Base-by-base conservation (phyloP, 2,113 vertebrate genomes). In the Scomber scombrus region DNA sequence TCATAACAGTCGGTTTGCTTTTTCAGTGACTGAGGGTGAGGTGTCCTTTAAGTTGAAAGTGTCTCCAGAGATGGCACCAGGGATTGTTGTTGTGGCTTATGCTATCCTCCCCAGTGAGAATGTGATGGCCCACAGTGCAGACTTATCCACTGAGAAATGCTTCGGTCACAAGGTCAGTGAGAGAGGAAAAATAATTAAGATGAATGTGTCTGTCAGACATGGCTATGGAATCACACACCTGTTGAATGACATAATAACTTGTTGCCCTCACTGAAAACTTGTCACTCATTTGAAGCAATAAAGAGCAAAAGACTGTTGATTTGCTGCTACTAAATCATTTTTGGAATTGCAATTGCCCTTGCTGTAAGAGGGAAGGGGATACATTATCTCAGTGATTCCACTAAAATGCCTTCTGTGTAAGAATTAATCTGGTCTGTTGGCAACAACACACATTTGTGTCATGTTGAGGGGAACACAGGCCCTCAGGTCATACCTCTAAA, bases 111-210 rank as follows among this genome's bases (percentile, higher is more conserved):
- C 95, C 52, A 89, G 52, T 14, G 89, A 94, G 54, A 94, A 91
- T 5, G 86, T 98, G 60, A 85, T 97, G 9, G 96, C 96, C 11
- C 86, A 96, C 60, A 96, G 85, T n/a, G 86, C 79, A 21, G 86
- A 71, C 16, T 94, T 97, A 74, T 7, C 16, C 5, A 90, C 90
- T 0, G 85, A 97, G 19, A 92, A 95, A 43, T 97, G 97, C 84
- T 97, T 97, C 81, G 88, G 61, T 70, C 95, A 97, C 83, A 94
- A 96, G 96, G 97, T 98, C 66, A 88, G 85, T 45, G 2, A 6
- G 9, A 66, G 34, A 21, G 5, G 21, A 49, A 16, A 46, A 64
- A 14, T 3, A 3, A 40, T 8, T 18, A 3, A 2, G 26, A 0
- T 1, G 12, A 3, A 43, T 55, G 12, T 12, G 12, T 12, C 7